phyloP scores from a whole-genome alignment of 2,113 vertebrate genomes.

The Pungitius pungitius region DNA sequence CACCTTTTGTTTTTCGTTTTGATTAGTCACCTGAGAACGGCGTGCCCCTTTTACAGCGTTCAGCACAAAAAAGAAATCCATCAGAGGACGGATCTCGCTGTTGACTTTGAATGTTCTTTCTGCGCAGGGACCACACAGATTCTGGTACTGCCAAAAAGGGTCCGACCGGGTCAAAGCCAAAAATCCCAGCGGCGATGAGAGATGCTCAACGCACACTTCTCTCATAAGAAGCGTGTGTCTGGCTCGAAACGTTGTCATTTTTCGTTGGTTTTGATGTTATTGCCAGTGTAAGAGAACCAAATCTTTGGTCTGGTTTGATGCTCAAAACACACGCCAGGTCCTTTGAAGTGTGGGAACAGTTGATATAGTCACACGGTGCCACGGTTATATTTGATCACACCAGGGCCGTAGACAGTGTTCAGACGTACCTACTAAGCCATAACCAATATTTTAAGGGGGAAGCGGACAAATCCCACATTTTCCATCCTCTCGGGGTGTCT shows the following conservation, averaged over 20 bases:
- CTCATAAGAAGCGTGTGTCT: conserved; percentile 46
- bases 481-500: not conserved
- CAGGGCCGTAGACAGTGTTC: conserved; percentile 2
- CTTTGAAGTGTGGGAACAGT: conserved; percentile 21
- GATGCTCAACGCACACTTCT: conserved; percentile 47
- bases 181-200: conserved; percentile 53
- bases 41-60: conserved; percentile 29
- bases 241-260: conserved; percentile 42
- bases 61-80: conserved; percentile 40
- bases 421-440: not conserved
- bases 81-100: conserved; percentile 30
- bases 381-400: conserved; percentile 20
- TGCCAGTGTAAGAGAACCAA: conserved; percentile 29
- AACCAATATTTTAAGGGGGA: not conserved
- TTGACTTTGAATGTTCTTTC: conserved; percentile 55
- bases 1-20: conserved; percentile 42
- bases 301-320: conserved; percentile 25
- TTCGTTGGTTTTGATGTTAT: not conserved
- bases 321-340: conserved; percentile 1
- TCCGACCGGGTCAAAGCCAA: conserved; percentile 50
- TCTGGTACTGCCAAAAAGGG: conserved; percentile 44
- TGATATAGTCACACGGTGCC: not conserved
- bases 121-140: conserved; percentile 33
- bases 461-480: not conserved
- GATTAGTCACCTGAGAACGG: conserved; percentile 54